phyloP scores from a whole-genome alignment of 2,888 invertebrate species.

The Phymatocera aterrima region DNA sequence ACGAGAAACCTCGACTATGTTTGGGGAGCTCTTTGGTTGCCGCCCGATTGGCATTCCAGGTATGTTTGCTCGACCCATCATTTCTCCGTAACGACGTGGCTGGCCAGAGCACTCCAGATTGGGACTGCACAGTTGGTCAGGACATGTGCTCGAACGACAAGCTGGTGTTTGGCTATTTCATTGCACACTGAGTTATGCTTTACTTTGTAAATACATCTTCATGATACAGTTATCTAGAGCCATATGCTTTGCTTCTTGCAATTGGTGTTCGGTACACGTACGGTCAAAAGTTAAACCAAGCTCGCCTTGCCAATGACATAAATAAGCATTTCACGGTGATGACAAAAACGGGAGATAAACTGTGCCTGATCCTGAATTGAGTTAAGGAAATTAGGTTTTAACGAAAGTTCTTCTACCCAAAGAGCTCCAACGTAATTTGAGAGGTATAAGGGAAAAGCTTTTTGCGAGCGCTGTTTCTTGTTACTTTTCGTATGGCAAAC shows the following conservation, averaged over 20 bases:
- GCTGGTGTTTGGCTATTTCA: conserved; percentile 24
- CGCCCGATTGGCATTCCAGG: conserved; percentile 41
- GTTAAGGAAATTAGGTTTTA: conserved; percentile 33
- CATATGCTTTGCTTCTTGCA: not conserved
- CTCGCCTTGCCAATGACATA: conserved; percentile 22
- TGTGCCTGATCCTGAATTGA: conserved; percentile 10
- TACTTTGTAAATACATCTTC: conserved; percentile 6
- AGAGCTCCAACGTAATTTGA: conserved; percentile 16
- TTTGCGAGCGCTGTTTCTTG: conserved; percentile 7
- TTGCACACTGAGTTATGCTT: not conserved
- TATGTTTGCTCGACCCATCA: conserved; percentile 39
- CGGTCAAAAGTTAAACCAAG: not conserved
- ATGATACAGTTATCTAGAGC: not conserved
- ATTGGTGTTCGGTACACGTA: conserved; percentile 11
- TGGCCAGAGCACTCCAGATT: not conserved
- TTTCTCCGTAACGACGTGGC: conserved; percentile 24
- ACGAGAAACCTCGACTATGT: conserved; percentile 22
- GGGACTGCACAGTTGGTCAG: conserved; percentile 1
- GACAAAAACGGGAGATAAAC: not conserved
- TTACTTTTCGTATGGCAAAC: not conserved
- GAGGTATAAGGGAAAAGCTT: not conserved
- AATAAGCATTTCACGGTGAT: conserved; percentile 21
- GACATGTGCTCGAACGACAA: conserved; percentile 12
- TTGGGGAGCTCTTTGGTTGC: conserved; percentile 44
- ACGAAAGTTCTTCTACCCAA: conserved; percentile 25